Evolutionary conservation across 1,140 invertebrate species (phyloP), one percentile per base, ranked within the genome.

Genomic region (Panulirus ornatus): DNA sequence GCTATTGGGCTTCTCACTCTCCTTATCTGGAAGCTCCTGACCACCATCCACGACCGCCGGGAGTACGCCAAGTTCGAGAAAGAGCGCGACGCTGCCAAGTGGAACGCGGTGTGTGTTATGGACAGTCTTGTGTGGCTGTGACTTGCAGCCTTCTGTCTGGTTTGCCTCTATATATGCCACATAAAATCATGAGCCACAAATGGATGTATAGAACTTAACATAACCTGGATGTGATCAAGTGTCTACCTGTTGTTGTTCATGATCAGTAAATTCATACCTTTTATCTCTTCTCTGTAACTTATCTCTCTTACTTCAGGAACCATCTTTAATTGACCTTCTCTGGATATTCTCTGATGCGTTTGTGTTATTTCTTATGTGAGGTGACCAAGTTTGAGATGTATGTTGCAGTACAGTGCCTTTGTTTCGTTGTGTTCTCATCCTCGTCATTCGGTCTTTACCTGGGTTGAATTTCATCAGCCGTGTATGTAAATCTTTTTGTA

Each of bases 51-150:
- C 88, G 96, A 96, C 92, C 92, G 95, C 44, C 88, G 95, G 47
- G 96, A 96, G 92, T 95, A 95, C 91, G 95, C 95, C 51, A 95
- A 95, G 89, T 96, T 96, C 93, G 94, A 95, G 92, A 95, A 95
- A 81, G 95, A 96, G 87, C 93, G 95, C 0, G 58, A 38, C 1
- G 97, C 97, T 94, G 97, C 98, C 76, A 97, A 97, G 93, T 99
- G 98, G 98, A 97, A 99, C 93, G 95, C 95, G 82, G 97, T 98
- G 94, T 95, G 94, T 85, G n/a, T 8, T 34, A 0, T 34, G 42
- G 27, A 8, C 47, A 11, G 22, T 44, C 3, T 27, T 34, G 47
- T 63, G 30, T 36, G 27, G 3, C 0, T n/a, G 14, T 14, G n/a
- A 19, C 19, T 40, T 30, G 58, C 34, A 27, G 38, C 36, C 19